phyloP scores from a whole-genome alignment of 2,797 vertebrate species.

The Buceros bicornis region DNA sequence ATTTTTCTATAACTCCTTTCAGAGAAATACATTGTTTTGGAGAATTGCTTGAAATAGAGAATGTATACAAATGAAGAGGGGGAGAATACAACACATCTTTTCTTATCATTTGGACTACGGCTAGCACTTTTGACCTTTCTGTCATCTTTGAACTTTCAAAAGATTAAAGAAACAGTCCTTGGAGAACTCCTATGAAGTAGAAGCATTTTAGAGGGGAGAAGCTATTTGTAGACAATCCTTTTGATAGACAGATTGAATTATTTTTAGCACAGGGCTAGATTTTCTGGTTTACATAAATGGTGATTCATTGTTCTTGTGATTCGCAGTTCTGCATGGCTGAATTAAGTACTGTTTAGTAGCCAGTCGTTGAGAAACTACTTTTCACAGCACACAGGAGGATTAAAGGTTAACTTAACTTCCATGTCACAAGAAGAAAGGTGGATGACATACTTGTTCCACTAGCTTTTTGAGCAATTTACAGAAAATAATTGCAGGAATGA shows the following conservation, averaged over 20 bases:
- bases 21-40: background rate
- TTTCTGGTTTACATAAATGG: constrained; percentile 38
- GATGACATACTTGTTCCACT: background rate
- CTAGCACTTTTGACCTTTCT: background rate
- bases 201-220: background rate
- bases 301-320: constrained; percentile 55
- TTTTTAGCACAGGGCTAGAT: constrained; percentile 15
- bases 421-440: background rate
- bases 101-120: background rate
- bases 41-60: background rate
- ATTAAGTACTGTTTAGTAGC: background rate
- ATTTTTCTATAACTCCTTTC: background rate
- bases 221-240: background rate
- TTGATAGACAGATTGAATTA: constrained; percentile 4
- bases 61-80: background rate
- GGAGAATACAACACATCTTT: background rate
- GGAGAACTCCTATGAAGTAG: background rate
- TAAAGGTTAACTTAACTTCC: background rate
- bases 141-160: background rate
- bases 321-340: background rate
- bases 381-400: background rate
- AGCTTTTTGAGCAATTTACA: background rate
- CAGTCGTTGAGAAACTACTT: constrained; percentile 21
- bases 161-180: background rate
- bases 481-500: background rate